Conservation (phyloP, 2,888 invertebrate genomes). For the Ligdia adustata region DNA sequence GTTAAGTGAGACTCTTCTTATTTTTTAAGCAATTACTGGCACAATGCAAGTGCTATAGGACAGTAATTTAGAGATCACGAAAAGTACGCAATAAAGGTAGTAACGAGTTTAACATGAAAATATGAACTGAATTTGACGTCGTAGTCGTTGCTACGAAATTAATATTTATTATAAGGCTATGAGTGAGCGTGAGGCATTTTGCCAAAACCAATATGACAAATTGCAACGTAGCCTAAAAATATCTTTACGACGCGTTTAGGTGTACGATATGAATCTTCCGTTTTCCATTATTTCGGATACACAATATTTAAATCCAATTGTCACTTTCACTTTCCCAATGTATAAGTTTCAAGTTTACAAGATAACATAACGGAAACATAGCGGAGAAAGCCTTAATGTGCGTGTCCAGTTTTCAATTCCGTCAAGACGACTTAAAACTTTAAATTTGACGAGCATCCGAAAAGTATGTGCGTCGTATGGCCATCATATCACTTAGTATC, state of each 20-base stretch:
- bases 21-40: conserved; percentile 9
- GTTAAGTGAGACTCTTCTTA: neutral
- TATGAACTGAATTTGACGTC: neutral
- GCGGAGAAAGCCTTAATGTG: conserved; percentile 75
- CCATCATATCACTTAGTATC: conserved; percentile 11
- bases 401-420: conserved; percentile 71
- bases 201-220: too few relatives aligned
- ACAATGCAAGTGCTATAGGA: conserved; percentile 13
- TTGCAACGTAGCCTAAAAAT: too few relatives aligned
- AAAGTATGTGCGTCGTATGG: conserved; percentile 17
- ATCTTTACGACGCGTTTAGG: too few relatives aligned
- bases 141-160: conserved; percentile 7
- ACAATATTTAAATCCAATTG: conserved; percentile 43
- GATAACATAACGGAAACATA: conserved; percentile 69
- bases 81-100: too few relatives aligned
- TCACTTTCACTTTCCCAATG: conserved; percentile 63
- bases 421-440: conserved; percentile 54
- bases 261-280: too few relatives aligned
- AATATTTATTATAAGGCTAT: neutral
- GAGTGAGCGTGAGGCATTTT: too few relatives aligned
- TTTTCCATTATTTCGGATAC: conserved; percentile 14
- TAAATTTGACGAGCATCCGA: conserved; percentile 31
- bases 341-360: conserved; percentile 63
- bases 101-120: neutral
- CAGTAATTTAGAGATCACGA: conserved; percentile 2